phyloP scores from a whole-genome alignment of 2,888 invertebrate species.

The Macaria notata region DNA sequence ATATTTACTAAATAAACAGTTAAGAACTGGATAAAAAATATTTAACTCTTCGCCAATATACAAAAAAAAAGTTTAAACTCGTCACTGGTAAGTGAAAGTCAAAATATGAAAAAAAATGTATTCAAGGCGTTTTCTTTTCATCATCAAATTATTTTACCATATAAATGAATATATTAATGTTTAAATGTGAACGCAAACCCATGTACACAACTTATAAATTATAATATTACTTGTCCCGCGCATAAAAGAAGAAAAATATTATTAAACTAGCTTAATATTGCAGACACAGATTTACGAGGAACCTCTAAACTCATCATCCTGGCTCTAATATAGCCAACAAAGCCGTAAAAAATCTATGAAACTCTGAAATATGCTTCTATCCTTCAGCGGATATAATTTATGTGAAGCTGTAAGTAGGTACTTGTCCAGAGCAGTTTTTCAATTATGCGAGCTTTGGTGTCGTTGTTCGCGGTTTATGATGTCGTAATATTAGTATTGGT shows the following conservation, averaged over 20 bases:
- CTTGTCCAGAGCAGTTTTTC: conserved; percentile 22
- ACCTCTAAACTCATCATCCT: conserved; percentile 20
- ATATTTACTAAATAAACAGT: no score
- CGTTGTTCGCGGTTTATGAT: conserved; percentile 15
- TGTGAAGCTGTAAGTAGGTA: conserved; percentile 26
- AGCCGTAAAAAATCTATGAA: conserved; percentile 23
- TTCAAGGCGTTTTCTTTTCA: no score
- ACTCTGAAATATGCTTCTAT: conserved; percentile 25
- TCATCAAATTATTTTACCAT: no score
- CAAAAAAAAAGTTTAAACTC: no score
- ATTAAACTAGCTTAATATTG: conserved; percentile 16
- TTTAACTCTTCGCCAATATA: no score
- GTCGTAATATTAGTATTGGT: conserved; percentile 13
- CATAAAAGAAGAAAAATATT: conserved; percentile 7
- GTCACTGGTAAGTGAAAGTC: no score
- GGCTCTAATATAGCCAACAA: conserved; percentile 21
- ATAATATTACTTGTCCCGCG: neutral
- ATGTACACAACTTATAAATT: neutral
- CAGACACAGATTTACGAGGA: conserved; percentile 20
- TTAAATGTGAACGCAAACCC: neutral
- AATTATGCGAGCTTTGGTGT: conserved; percentile 19
- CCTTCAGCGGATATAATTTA: conserved; percentile 29
- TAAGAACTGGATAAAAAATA: no score
- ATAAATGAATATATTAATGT: no score
- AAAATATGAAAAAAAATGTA: no score